Evolutionary conservation across 2,113 vertebrate genomes (phyloP).

Genomic region (Lepus timidus): DNA sequence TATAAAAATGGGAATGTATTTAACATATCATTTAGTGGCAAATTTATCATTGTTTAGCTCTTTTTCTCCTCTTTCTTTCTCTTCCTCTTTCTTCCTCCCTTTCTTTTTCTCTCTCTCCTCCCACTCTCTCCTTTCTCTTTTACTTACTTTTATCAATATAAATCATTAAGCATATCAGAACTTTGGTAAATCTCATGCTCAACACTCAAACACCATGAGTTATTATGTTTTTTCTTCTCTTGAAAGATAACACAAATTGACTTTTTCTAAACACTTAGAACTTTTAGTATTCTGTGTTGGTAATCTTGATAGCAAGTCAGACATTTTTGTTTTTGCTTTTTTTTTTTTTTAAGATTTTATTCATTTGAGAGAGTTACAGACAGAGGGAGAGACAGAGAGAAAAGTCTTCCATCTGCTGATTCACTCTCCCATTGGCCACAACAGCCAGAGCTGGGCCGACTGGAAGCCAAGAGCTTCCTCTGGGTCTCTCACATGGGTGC

Average conservation of each 20-base stretch:
- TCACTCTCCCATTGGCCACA: too few species aligned
- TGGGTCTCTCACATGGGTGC: too few species aligned
- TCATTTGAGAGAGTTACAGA: too few species aligned
- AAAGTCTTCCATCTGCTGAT: too few species aligned
- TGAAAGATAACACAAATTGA: background rate
- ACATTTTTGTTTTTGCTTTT: too few species aligned
- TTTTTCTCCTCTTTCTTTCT: background rate
- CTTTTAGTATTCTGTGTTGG: background rate
- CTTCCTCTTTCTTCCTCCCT: too few species aligned
- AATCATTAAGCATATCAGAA: background rate
- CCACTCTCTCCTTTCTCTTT: background rate
- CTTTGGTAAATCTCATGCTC: background rate
- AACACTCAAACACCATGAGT: background rate
- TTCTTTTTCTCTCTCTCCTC: background rate
- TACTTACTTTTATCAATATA: background rate
- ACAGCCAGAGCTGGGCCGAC: too few species aligned
- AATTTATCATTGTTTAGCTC: conserved; percentile 10
- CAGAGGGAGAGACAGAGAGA: too few species aligned
- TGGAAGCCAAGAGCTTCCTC: too few species aligned
- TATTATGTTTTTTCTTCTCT: background rate
- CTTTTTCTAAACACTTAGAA: conserved; percentile 24
- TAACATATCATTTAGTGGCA: conserved; percentile 14
- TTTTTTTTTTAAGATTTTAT: background rate
- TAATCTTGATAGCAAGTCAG: background rate
- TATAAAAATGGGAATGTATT: conserved; percentile 15